Evolutionary conservation across 2,113 vertebrate species (phyloP).

Genomic region (Thamnaconus septentrionalis): DNA sequence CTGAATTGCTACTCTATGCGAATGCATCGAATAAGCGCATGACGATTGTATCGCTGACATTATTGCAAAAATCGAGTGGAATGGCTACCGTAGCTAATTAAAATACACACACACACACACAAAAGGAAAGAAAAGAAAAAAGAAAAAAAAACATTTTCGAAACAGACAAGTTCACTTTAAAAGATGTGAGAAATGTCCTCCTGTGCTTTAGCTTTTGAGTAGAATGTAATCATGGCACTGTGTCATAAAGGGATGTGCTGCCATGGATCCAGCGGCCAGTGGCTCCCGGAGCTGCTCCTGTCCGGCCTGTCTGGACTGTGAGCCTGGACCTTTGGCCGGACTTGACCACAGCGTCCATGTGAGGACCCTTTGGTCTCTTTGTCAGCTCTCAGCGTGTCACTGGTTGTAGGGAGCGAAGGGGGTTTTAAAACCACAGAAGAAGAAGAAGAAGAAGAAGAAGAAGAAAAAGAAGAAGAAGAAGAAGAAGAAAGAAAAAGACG

Average conservation of each 20-base stretch:
- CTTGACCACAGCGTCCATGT: constrained; percentile 49
- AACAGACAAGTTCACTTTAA: constrained; percentile 14
- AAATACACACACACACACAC: constrained; percentile 10
- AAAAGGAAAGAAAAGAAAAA: constrained; percentile 11
- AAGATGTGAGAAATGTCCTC: constrained; percentile 55
- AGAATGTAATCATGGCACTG: constrained; percentile 74
- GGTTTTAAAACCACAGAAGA: constrained; percentile 47
- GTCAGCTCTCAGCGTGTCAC: constrained; percentile 53
- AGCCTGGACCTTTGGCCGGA: constrained; percentile 54
- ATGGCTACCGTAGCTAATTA: too few relatives aligned
- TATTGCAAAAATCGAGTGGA: constrained; percentile 34
- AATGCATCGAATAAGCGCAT: constrained; percentile 34
- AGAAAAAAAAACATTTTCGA: constrained; percentile 13
- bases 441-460: too few relatives aligned
- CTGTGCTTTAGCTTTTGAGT: constrained; percentile 68
- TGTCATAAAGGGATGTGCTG: constrained; percentile 74
- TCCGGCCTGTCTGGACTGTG: constrained; percentile 40
- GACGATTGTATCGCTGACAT: constrained; percentile 38
- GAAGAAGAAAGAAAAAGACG: too few relatives aligned
- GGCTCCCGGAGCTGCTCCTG: constrained; percentile 8
- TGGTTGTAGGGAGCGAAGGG: constrained; percentile 14
- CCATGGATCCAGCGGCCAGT: constrained; percentile 18
- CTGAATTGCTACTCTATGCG: constrained; percentile 60
- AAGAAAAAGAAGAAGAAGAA: too few relatives aligned
- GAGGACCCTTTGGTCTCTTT: constrained; percentile 68